phyloP scores from a whole-genome alignment of 2,888 invertebrate genomes.

The Syrista parreyssii region DNA sequence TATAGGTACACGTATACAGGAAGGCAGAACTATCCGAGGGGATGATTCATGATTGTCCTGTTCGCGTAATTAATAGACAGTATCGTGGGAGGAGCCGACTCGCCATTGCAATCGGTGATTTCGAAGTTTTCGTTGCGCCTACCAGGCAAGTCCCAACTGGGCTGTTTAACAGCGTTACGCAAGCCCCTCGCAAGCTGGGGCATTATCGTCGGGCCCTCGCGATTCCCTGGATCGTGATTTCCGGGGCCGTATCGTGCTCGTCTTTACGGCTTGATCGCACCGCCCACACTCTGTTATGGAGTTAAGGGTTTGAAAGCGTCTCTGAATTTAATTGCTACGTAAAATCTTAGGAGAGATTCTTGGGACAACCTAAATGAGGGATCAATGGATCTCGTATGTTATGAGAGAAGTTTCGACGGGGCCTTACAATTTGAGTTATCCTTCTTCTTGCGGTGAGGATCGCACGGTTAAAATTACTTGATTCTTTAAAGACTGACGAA shows the following conservation, averaged over 20 bases:
- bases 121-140: neutral
- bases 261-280: constrained; percentile 4
- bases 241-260: constrained; percentile 10
- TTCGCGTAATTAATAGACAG: neutral
- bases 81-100: neutral
- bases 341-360: neutral
- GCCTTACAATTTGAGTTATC: neutral
- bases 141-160: neutral
- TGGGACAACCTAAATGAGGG: neutral
- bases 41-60: neutral
- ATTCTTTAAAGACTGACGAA: neutral
- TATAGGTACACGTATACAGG: neutral
- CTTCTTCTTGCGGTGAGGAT: neutral
- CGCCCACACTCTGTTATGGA: neutral
- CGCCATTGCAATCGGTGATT: neutral
- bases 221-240: constrained; percentile 1
- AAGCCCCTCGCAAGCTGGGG: neutral
- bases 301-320: neutral
- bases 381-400: neutral
- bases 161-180: neutral
- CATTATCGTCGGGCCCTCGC: neutral
- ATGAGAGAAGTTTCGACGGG: neutral
- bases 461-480: neutral
- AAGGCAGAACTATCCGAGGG: neutral
- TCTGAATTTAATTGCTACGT: neutral